A percentile compares a stretch with the other conserved stretches of the same genome.
Conservation (phyloP, 2,888 invertebrate genomes). For the Eubasilissa splendida region DNA sequence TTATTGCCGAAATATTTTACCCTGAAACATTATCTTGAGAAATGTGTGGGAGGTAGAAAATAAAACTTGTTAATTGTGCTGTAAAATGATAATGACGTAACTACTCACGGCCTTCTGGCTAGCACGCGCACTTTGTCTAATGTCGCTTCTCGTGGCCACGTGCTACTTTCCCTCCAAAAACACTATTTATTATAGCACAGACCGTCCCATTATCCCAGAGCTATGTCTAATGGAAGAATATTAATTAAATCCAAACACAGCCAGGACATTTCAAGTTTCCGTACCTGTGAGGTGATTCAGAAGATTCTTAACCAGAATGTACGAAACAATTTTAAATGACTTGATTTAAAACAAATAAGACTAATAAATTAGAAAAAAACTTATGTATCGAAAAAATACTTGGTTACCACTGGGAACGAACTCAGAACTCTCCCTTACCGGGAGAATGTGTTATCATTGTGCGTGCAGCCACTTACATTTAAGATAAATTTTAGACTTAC, state of each 20-base stretch:
- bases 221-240: conserved; percentile 22
- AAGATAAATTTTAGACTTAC: no score
- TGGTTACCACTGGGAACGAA: no score
- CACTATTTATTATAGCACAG: conserved; percentile 4
- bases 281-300: neutral
- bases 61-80: neutral
- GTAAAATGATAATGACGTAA: neutral
- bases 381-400: no score
- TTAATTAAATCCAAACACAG: conserved; percentile 23
- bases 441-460: no score
- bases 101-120: conserved; percentile 15
- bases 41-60: neutral
- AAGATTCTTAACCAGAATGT: neutral
- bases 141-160: conserved; percentile 13
- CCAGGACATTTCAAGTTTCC: neutral
- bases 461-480: no score
- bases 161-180: neutral
- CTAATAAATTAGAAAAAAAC: no score
- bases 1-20: no score
- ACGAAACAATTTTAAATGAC: no score
- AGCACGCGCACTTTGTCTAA: conserved; percentile 19
- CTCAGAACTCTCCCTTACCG: no score
- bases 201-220: conserved; percentile 14
- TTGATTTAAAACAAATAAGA: no score
- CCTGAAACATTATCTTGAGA: neutral